These are phyloP conservation scores for Climacteris rufus DNA, from an alignment of 2,113 vertebrate genomes.

Conservation along the genomic window DNA sequence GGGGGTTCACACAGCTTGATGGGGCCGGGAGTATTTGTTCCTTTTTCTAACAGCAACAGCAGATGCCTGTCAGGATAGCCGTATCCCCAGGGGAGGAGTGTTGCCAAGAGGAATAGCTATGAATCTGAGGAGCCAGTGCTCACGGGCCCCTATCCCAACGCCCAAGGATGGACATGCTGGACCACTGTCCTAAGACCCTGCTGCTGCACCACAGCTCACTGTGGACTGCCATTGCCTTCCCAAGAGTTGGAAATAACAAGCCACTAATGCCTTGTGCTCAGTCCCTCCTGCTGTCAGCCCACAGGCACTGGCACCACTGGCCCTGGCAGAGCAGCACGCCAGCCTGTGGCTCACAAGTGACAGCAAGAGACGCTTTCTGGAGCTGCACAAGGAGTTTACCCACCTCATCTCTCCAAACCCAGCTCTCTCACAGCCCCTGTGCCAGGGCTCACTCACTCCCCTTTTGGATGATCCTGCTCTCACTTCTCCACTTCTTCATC, in stretches of 20 bases:
- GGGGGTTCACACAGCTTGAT: background rate
- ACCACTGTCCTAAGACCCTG: background rate
- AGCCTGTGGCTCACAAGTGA: background rate
- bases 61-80: background rate
- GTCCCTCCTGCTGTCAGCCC: background rate
- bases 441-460: background rate
- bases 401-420: background rate
- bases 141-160: background rate
- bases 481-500: background rate
- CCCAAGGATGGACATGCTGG: accelerated
- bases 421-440: background rate
- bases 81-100: background rate
- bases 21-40: background rate
- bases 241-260: background rate
- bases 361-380: background rate
- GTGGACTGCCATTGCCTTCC: background rate
- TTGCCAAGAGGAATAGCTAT: background rate
- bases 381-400: background rate
- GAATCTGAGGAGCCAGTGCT: accelerated
- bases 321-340: background rate
- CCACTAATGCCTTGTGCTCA: too few species aligned
- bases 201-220: background rate
- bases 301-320: background rate
- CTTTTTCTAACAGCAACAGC: background rate
- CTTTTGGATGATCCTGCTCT: background rate